These are phyloP conservation scores for Heterodera schachtii DNA, from an alignment of 1,140 invertebrate species.

Conservation along the genomic window DNA sequence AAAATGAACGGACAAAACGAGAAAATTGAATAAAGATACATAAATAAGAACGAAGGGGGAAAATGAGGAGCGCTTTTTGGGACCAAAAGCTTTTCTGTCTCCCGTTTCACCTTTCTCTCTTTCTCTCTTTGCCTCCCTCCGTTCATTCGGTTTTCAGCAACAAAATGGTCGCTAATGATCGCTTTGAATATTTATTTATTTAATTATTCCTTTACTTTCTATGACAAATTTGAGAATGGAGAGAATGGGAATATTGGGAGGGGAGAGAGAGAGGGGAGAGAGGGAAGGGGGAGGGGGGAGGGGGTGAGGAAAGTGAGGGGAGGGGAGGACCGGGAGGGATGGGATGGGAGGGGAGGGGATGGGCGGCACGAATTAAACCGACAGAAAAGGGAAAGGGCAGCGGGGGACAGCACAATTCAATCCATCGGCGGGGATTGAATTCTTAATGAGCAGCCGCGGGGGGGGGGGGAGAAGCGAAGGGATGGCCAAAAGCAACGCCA, in stretches of 20 bases:
- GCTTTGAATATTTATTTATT: not conserved
- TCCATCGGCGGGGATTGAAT: conserved; percentile 7
- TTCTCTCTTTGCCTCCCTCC: not conserved
- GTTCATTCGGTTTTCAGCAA: not conserved
- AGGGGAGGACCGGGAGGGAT: not conserved
- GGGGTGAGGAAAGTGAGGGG: too few species aligned
- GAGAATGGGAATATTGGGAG: not conserved
- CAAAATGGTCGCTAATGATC: not conserved
- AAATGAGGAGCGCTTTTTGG: too few species aligned
- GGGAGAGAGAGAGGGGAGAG: not conserved
- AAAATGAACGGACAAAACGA: too few species aligned
- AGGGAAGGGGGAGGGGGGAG: not conserved
- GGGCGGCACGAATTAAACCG: conserved; percentile 5
- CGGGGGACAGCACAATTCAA: conserved; percentile 9
- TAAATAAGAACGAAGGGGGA: too few species aligned
- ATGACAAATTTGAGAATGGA: not conserved
- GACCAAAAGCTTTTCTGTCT: too few species aligned
- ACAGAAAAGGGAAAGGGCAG: not conserved
- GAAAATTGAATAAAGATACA: too few species aligned
- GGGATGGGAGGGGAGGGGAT: not conserved
- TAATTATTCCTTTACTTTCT: not conserved
- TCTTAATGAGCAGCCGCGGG: not conserved
- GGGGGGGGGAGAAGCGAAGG: not conserved
- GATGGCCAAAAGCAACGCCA: not conserved
- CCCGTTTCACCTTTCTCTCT: too few species aligned